A percentile compares a stretch with the other conserved stretches of the same genome.
phyloP scores from a whole-genome alignment of 2,888 invertebrate species.

The Gryllus longicercus region DNA sequence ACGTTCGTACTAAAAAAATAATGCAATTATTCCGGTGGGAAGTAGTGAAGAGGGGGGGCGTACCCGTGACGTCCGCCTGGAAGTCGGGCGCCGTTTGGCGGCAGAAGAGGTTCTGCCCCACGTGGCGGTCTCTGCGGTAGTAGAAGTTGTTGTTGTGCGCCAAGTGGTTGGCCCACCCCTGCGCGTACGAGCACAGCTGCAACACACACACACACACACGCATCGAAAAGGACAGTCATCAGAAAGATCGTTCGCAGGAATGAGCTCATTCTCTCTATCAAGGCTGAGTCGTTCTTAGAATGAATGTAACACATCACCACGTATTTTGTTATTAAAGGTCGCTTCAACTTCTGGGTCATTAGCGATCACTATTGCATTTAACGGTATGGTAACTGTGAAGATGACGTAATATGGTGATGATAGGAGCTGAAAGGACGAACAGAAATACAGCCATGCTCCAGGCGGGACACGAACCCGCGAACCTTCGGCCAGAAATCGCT shows the following conservation, averaged over 20 bases:
- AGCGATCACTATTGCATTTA: too few species aligned
- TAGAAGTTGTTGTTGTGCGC: constrained; percentile 77
- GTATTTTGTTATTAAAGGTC: too few species aligned
- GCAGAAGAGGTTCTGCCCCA: constrained; percentile 78
- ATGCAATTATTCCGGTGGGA: too few species aligned
- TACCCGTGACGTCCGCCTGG: constrained; percentile 67
- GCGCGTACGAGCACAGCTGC: constrained; percentile 74
- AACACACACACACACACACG: constrained; percentile 39
- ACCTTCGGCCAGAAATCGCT: too few species aligned
- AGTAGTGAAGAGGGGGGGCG: neutral
- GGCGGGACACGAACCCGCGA: too few species aligned
- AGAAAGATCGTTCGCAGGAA: neutral
- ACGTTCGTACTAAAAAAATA: too few species aligned
- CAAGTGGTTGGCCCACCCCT: constrained; percentile 84
- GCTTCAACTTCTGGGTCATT: too few species aligned
- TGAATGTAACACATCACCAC: neutral
- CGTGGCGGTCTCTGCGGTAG: constrained; percentile 70
- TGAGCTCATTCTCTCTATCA: neutral
- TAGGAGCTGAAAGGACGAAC: too few species aligned
- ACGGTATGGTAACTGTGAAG: too few species aligned
- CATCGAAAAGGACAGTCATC: neutral
- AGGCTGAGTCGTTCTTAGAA: neutral
- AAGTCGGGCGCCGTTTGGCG: constrained; percentile 61
- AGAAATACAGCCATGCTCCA: too few species aligned
- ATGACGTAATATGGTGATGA: too few species aligned